Evolutionary conservation across 2,888 invertebrate species (phyloP), one percentile per base, ranked within the genome.

Genomic region (Lasioglossum lativentre): DNA sequence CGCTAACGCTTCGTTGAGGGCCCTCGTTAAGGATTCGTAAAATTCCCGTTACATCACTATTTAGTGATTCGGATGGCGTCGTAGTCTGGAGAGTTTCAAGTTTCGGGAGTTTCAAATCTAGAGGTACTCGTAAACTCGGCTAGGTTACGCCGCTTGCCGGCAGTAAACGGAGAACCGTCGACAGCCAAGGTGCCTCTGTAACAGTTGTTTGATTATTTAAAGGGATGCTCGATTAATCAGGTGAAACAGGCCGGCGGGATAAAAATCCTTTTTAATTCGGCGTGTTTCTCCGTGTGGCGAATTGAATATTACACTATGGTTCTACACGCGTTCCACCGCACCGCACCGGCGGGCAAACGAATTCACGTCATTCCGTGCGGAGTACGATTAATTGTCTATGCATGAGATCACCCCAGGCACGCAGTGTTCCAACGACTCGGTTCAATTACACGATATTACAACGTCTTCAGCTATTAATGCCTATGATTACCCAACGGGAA

Each of bases 21-120:
- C n/a, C n/a, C 83, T 74, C 68, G 72, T 74, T 83, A 47, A 74
- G 30, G 19, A 83, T 68, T 42, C 56, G 56, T 56, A 83, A 83
- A 77, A 87, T 87, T 75, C 85, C 80, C 68, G 78, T 85, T 75
- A 73, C 82, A 52, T 72, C 75, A 38, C 73, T 77, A 85, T 82
- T 85, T 81, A 4, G 78, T 59, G 47, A 73, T 38, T 77, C 56
- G 45, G 52, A 42, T n/a, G 23, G 52, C 38, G 56, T 45, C n/a
- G 23, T 40, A n/a, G 56, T 40, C 40, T 30, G 52, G 12, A 27
- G 45, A 74, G 83, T 47, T 56, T 59, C 76, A 23, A 68, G 83
- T 70, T 83, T 47, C 45, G 73, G 73, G 40, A 56, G 45, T 82
- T 77, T 47, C 14, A 23, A 47, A 56, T 27, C 76, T 16, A 6